A percentile compares a stretch with the other conserved stretches of the same genome.
Conservation (phyloP, 2,113 vertebrate species). For the Anhinga anhinga region DNA sequence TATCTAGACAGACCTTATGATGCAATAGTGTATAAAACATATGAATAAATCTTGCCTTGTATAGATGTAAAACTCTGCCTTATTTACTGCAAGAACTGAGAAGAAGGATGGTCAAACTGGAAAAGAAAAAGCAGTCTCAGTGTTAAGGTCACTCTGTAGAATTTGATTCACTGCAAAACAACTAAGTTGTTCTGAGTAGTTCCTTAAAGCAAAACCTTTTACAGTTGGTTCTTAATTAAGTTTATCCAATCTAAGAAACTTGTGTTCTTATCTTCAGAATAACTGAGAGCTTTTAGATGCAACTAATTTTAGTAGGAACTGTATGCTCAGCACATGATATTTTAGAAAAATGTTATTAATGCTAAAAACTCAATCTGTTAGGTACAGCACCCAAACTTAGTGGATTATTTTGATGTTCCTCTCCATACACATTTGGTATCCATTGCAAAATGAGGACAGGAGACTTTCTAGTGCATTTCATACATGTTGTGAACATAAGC, state of each 20-base stretch:
- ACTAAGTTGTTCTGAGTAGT: neutral
- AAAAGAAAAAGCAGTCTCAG: neutral
- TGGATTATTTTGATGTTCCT: neutral
- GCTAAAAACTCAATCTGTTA: neutral
- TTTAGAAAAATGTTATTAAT: neutral
- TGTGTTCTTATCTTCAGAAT: neutral
- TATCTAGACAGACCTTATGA: neutral
- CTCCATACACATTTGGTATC: neutral
- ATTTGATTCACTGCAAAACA: neutral
- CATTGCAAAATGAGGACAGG: neutral
- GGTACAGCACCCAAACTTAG: neutral
- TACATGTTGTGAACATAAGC: neutral
- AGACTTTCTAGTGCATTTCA: neutral
- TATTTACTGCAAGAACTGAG: neutral
- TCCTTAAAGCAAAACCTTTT: neutral
- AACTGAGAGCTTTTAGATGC: neutral
- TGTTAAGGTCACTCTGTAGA: neutral
- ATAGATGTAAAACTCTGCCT: neutral
- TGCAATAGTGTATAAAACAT: neutral
- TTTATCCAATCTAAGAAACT: neutral
- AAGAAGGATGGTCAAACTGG: neutral
- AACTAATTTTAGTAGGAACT: neutral
- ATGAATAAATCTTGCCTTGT: neutral
- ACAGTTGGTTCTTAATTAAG: neutral
- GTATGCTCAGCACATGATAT: neutral